Base-by-base conservation (phyloP, 2,888 invertebrate species). In the Euzophera pinguis region DNA sequence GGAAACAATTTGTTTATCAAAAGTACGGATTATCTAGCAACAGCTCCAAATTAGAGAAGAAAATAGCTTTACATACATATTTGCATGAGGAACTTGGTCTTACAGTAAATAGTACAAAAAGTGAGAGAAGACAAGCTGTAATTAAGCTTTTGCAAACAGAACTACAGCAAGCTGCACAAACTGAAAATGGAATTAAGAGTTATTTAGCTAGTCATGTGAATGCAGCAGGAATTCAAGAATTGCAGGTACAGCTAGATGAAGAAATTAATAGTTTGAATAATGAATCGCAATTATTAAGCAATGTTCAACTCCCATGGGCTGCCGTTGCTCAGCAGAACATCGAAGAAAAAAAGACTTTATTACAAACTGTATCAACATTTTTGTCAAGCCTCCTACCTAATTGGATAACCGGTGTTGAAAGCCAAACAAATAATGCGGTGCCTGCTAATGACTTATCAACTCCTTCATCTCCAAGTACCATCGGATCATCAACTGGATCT, bases 221-320 rank as follows among this genome's bases (percentile, higher is more conserved):
- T 58, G 70, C 77, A 35, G 65, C 73, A 32, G 74, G 75, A 27
- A 71, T 87, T 41, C 76, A 84, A 64, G 71, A 73, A 47, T 58
- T 85, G 13, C 75, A 73, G 54, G 60, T 65, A 0, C 73, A 81
- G 47, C 54, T 89, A 12, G 78, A 84, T 58, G 67, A 65, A 5
- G 80, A 85, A 61, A 76, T 89, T 45, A 76, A 78, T 53, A 76
- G 85, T 56, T 61, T 89, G 14, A 75, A 86, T 29, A 86, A 84
- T 50, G 75, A 89, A 50, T 79, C 83, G 7, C 65, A 66, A 9
- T 58, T 83, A 41, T 62, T 90, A 41, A 70, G 74, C 62, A 79
- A 81, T 60, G 60, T 78, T 1, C 74, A 64, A 34, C 60, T 74
- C 41, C 78, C 84, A 0, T 81, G 84, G 81, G 77, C 67, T 32